Evolutionary conservation across 1,140 invertebrate species (phyloP), one percentile per base, ranked within the genome.

Genomic region (Nephotettix cincticeps): DNA sequence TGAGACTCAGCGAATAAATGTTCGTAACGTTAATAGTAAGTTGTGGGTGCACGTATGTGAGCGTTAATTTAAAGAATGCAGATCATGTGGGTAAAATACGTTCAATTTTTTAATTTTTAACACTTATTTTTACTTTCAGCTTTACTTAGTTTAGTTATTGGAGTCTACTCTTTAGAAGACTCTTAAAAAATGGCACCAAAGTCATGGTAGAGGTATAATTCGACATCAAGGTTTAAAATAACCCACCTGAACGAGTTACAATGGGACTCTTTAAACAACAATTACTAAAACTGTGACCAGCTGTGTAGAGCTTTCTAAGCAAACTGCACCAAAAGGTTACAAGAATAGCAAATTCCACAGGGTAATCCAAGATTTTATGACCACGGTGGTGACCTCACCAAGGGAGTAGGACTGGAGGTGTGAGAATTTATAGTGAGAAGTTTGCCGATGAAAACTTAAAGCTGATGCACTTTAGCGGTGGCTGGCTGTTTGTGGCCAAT

Each of bases 391-490:
- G 95, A 97, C 79, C 96, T 96, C 78, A 96, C 94, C 4, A 93
- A 90, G 80, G 93, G 93, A 67, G 94, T 97, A 84, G 95, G 94
- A 75, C 6, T 54, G 23, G 6, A 93, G 93, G 95, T 71, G 86
- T 86, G 45, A 97, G 95, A 76, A 98, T 99, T 77, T 99, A 95
- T 79, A 96, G 96, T 69, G 93, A 95, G 56, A 88, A 91, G 68
- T 99, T 99, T 80, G 89, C 87, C 54, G 97, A 99, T 86, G 96
- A 99, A 80, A 98, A 99, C 84, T 99, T 99, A 84, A 97, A 98
- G 83, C 86, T 99, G 76, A 96, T 95, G 78, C 98, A 99, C 79
- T 97, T 96, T 81, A 96, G 96, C 65, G 89, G 95, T 79, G 97
- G 97, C 68, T 98, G 95, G 94, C 80, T 98, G 64, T 96, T 94